A percentile compares a stretch with the other conserved stretches of the same genome.
phyloP scores from a whole-genome alignment of 2,888 invertebrate species.

The Lasioglossum malachurum region DNA sequence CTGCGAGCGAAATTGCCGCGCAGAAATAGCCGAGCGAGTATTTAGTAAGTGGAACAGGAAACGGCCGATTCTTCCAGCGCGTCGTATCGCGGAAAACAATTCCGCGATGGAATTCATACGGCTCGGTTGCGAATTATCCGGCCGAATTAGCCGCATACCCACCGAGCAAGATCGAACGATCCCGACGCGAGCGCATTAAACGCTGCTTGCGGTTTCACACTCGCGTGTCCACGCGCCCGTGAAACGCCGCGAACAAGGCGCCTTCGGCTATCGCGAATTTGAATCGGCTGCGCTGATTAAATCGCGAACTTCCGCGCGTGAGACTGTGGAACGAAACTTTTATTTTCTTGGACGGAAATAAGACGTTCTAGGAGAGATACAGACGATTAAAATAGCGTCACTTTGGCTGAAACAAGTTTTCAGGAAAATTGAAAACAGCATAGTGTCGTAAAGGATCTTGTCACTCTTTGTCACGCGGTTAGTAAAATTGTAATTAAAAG shows the following conservation, averaged over 20 bases:
- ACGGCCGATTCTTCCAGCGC: conserved; percentile 36
- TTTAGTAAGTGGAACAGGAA: conserved; percentile 55
- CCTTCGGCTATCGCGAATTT: conserved; percentile 15
- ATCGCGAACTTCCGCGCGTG: conserved; percentile 4
- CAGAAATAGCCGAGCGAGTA: conserved; percentile 36
- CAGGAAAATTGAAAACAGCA: background rate
- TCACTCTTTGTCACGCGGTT: no score
- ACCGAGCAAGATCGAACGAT: background rate
- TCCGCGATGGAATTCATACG: conserved; percentile 7
- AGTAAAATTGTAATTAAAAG: no score
- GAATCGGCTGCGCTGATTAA: conserved; percentile 28
- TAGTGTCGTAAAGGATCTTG: no score
- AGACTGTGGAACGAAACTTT: background rate
- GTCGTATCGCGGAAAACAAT: conserved; percentile 19
- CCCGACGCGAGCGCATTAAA: conserved; percentile 4
- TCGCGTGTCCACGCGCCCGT: conserved; percentile 11
- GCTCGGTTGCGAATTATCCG: background rate
- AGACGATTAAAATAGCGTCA: no score
- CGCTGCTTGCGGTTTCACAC: conserved; percentile 30
- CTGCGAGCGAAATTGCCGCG: conserved; percentile 8
- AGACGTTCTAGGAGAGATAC: no score
- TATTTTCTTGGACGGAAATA: background rate
- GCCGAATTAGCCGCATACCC: background rate
- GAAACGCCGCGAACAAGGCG: background rate
- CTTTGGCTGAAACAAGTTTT: background rate